Conservation (phyloP, 30 jellyfish, hydroid and myxozoan species). For the Phacellophora camtschatica region DNA sequence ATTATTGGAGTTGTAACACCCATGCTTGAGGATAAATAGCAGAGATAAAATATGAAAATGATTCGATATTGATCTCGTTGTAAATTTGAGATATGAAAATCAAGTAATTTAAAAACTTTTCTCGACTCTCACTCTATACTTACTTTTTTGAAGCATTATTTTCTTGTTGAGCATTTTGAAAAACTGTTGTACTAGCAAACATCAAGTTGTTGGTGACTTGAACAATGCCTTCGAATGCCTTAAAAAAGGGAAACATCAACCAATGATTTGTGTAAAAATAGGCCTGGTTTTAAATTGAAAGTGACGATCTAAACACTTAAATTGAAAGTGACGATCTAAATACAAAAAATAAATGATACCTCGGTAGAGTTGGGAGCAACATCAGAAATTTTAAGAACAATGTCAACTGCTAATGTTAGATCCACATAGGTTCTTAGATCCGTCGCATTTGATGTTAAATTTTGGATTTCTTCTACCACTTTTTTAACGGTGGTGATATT, state of each 20-base stretch:
- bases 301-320: too few species aligned
- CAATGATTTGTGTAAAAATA: too few species aligned
- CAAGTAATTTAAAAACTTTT: too few species aligned
- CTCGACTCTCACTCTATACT: too few species aligned
- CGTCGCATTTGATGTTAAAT: slow-evolving; percentile 1
- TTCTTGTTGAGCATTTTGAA: slow-evolving; percentile 12
- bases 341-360: too few species aligned
- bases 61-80: too few species aligned
- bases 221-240: slow-evolving; percentile 40
- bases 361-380: background rate
- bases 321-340: too few species aligned
- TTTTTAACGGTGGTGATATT: background rate
- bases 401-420: slow-evolving; percentile 33
- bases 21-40: too few species aligned
- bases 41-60: too few species aligned
- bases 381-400: slow-evolving; percentile 1
- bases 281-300: too few species aligned
- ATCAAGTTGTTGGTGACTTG: slow-evolving; percentile 25
- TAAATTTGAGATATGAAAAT: too few species aligned
- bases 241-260: background rate
- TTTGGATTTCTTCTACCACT: background rate
- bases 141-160: slow-evolving; percentile 16
- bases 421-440: slow-evolving; percentile 18
- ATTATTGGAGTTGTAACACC: too few species aligned
- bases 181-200: background rate